These are phyloP conservation scores for Salmo trutta DNA, from an alignment of 2,797 vertebrate genomes.

Conservation along the genomic window DNA sequence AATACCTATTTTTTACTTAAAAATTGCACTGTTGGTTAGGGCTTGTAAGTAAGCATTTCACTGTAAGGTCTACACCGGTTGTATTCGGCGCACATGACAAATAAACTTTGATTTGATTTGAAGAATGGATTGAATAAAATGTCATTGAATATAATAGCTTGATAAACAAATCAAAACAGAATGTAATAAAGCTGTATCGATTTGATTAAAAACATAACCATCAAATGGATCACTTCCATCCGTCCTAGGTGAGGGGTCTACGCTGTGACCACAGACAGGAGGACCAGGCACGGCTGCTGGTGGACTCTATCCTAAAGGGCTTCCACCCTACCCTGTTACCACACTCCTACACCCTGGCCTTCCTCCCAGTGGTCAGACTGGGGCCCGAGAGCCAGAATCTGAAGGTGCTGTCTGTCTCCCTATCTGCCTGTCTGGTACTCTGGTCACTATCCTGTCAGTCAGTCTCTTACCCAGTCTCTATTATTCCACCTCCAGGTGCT, in stretches of 20 bases:
- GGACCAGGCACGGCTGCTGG: conserved; percentile 61
- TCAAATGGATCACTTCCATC: too few relatives aligned
- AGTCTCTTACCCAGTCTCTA: not conserved
- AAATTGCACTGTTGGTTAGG: not conserved
- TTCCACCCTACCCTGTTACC: conserved; percentile 72
- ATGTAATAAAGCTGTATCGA: too few relatives aligned
- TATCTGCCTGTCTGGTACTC: not conserved
- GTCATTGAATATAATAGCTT: too few relatives aligned
- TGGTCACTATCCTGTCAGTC: not conserved
- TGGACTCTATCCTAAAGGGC: conserved; percentile 64
- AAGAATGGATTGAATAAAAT: too few relatives aligned
- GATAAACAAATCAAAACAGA: too few relatives aligned
- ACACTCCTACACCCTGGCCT: conserved; percentile 55
- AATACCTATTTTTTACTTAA: too few relatives aligned
- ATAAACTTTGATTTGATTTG: too few relatives aligned
- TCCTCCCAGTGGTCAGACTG: conserved; percentile 63
- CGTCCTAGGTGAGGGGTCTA: conserved; percentile 42
- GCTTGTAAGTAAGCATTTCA: not conserved
- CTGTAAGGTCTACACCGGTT: too few relatives aligned
- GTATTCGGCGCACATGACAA: too few relatives aligned
- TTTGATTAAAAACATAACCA: too few relatives aligned
- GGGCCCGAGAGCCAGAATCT: conserved; percentile 29
- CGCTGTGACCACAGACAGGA: conserved; percentile 59
- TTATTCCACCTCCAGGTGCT: conserved; percentile 59
- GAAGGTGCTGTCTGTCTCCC: conserved; percentile 49